Evolutionary conservation across 2,113 vertebrate species (phyloP), one percentile per base, ranked within the genome.

Genomic region (Pelecanus crispus): DNA sequence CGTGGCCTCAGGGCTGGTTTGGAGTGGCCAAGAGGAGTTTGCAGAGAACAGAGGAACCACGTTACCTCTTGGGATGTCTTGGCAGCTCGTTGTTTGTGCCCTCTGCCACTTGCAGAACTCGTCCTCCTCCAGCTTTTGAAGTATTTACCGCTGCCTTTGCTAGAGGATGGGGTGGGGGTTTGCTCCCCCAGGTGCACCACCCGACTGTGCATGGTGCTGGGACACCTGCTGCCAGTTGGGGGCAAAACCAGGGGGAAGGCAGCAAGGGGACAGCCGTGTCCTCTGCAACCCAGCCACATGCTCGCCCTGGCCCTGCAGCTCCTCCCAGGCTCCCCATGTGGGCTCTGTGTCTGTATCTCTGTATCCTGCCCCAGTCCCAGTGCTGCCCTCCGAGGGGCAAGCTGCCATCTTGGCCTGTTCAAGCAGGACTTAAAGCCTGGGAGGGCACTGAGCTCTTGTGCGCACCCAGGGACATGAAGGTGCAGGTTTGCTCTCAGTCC

Each of bases 121-220:
- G 4, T n/a, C 52, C 13, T 11, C 9, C 8, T 67, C 38, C 19
- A 3, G 28, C 7, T 65, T 84, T 49, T 28, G 36, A 34, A 9
- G 29, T 58, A 11, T 34, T 65, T 61, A 12, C 14, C 0, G 0
- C 38, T 22, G 32, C 36, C 34, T 55, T 36, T 16, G 31, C n/a
- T 28, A 22, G 22, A 63, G 42, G 58, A 45, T 9, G 38, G 28
- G 9, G 15, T 3, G 7, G 34, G 17, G 47, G 5, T 55, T 63
- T 63, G 25, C 26, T n/a, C 25, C 24, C 42, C 25, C 1, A 25
- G 17, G 44, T 55, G 49, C 8, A 13, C 5, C 58, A 36, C 15
- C 42, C 22, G 1, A 7, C 28, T 1, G 1, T 25, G 17, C 40
- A 2, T 0, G 1, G 12, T 32, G n/a, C 49, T 59, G 58, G 50